Percentiles rank a stretch among this genome's conserved stretches.
Evolutionary conservation across 2,113 vertebrate species (phyloP).

Genomic region (Tetrax tetrax): DNA sequence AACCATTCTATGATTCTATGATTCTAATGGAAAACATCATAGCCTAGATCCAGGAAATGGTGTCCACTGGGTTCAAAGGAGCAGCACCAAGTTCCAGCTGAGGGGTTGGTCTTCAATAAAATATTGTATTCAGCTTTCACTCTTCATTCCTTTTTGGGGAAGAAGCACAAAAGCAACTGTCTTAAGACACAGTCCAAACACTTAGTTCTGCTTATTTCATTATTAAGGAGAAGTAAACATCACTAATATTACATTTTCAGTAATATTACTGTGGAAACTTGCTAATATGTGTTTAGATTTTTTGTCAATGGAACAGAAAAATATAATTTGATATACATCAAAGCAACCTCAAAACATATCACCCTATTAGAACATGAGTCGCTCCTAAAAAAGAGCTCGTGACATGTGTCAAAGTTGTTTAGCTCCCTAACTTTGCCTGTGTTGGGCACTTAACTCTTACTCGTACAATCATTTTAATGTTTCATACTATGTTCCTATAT

Average conservation of each 20-base stretch:
- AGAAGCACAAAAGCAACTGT: background rate
- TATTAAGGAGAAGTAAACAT: background rate
- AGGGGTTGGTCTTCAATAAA: background rate
- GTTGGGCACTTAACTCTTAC: background rate
- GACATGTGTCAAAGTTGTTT: background rate
- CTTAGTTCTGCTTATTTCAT: background rate
- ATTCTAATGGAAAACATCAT: background rate
- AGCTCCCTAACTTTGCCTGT: background rate
- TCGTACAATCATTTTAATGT: background rate
- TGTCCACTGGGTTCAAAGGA: background rate
- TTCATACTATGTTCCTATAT: background rate
- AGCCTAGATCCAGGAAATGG: background rate
- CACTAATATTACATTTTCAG: background rate
- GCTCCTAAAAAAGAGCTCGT: background rate
- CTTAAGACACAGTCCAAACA: background rate
- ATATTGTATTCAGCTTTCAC: background rate
- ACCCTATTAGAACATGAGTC: background rate
- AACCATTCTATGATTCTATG: no score
- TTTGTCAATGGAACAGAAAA: background rate
- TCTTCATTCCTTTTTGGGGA: background rate
- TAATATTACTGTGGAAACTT: background rate
- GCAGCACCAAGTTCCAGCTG: background rate
- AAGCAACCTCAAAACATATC: background rate
- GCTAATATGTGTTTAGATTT: background rate
- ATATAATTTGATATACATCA: background rate